These are phyloP conservation scores for Agrypnia vestita DNA, from an alignment of 1,140 invertebrate genomes.

Conservation along the genomic window DNA sequence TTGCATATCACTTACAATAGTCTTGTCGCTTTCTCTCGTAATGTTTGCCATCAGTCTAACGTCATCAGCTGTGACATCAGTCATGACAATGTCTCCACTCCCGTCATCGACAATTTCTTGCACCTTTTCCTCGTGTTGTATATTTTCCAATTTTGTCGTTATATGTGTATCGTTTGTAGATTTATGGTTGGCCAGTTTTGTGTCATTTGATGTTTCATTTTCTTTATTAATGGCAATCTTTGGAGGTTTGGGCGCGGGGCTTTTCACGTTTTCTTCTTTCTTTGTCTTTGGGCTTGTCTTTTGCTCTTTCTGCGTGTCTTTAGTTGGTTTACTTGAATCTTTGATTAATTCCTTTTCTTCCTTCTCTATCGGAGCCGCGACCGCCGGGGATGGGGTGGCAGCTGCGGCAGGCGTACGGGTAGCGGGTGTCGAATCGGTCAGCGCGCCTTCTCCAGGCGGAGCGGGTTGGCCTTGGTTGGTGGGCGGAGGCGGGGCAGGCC, in stretches of 20 bases:
- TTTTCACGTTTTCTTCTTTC: slow-evolving; percentile 58
- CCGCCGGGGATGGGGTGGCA: too few relatives aligned
- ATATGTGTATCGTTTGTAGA: too few relatives aligned
- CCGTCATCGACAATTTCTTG: not conserved
- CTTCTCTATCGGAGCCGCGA: too few relatives aligned
- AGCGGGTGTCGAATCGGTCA: slow-evolving; percentile 58
- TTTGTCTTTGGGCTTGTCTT: slow-evolving; percentile 10
- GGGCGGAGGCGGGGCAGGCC: slow-evolving; percentile 73
- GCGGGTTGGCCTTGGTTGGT: slow-evolving; percentile 63
- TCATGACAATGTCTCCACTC: too few relatives aligned
- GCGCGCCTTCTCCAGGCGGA: slow-evolving; percentile 72
- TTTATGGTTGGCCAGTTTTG: too few relatives aligned
- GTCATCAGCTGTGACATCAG: too few relatives aligned
- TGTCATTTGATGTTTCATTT: too few relatives aligned
- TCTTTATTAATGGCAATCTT: not conserved
- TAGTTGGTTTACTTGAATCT: slow-evolving; percentile 59
- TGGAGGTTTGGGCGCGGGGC: slow-evolving; percentile 56
- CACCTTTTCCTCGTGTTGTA: not conserved
- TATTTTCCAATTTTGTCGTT: not conserved
- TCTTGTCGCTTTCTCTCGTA: not conserved
- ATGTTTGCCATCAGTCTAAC: too few relatives aligned
- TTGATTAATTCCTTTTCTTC: too few relatives aligned
- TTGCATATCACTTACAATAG: not conserved
- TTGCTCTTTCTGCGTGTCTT: slow-evolving; percentile 66
- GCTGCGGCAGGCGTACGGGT: slow-evolving; percentile 54